Percentiles rank a stretch among this genome's conserved stretches.
phyloP scores from a whole-genome alignment of 2,797 vertebrate genomes.

The Crypturellus tataupa region DNA sequence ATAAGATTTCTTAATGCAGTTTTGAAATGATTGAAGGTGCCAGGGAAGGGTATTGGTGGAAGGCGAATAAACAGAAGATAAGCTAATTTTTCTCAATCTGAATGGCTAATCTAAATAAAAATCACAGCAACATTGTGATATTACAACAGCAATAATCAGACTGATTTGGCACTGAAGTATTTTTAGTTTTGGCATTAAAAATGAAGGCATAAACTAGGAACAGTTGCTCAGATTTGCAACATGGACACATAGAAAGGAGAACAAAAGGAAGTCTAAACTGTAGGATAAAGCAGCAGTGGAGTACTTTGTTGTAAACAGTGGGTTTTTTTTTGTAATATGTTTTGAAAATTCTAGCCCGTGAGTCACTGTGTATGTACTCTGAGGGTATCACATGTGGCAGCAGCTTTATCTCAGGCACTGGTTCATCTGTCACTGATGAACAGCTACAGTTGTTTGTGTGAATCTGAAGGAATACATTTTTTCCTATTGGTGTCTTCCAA shows the following conservation, averaged over 20 bases:
- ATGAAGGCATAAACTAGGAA: neutral
- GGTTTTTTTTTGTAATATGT: neutral
- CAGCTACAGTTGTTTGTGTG: neutral
- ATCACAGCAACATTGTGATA: neutral
- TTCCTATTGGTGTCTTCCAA: neutral
- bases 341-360: neutral
- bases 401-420: neutral
- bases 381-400: neutral
- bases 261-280: neutral
- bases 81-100: neutral
- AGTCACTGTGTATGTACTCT: neutral
- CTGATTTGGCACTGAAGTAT: neutral
- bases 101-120: conserved; percentile 39
- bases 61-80: neutral
- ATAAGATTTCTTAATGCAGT: neutral
- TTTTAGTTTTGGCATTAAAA: neutral
- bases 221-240: neutral
- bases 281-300: neutral
- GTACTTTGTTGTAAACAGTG: neutral
- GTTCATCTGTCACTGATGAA: neutral
- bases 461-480: neutral
- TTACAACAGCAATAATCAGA: neutral
- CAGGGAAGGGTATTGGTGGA: conserved; percentile 12
- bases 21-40: neutral
- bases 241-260: neutral